phyloP scores from a whole-genome alignment of 2,888 invertebrate genomes.

The Hymenopus coronatus region DNA sequence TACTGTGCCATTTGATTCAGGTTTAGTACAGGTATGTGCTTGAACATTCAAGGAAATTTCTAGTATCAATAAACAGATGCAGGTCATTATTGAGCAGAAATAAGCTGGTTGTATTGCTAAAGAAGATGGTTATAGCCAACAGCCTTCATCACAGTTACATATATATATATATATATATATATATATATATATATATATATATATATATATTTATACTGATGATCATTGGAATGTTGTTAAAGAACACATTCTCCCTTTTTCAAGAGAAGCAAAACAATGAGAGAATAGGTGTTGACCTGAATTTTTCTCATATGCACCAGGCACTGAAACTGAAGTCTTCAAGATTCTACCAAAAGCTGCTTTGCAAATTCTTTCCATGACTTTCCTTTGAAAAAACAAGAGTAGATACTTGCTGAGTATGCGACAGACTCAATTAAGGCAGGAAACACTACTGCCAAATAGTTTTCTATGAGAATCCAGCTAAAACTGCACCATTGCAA shows the following conservation, averaged over 20 bases:
- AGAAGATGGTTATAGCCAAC: too few species aligned
- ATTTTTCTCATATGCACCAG: not conserved
- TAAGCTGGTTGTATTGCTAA: too few species aligned
- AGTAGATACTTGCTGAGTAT: not conserved
- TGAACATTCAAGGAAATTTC: too few species aligned
- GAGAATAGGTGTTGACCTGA: not conserved
- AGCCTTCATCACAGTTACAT: too few species aligned
- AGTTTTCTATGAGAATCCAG: not conserved
- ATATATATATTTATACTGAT: too few species aligned
- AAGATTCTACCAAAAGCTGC: not conserved
- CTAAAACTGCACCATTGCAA: not conserved
- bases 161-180: too few species aligned
- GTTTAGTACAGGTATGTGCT: too few species aligned
- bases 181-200: too few species aligned
- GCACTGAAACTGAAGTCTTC: not conserved
- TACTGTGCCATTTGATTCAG: too few species aligned
- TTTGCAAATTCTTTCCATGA: not conserved
- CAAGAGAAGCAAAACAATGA: not conserved
- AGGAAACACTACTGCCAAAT: not conserved
- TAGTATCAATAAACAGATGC: too few species aligned
- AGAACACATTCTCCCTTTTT: not conserved
- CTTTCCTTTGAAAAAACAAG: not conserved
- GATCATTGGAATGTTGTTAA: not conserved
- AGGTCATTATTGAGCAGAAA: too few species aligned
- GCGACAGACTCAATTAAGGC: not conserved